These are phyloP conservation scores for Pegoplata infirma DNA, from an alignment of 2,888 invertebrate genomes.

Conservation along the genomic window DNA sequence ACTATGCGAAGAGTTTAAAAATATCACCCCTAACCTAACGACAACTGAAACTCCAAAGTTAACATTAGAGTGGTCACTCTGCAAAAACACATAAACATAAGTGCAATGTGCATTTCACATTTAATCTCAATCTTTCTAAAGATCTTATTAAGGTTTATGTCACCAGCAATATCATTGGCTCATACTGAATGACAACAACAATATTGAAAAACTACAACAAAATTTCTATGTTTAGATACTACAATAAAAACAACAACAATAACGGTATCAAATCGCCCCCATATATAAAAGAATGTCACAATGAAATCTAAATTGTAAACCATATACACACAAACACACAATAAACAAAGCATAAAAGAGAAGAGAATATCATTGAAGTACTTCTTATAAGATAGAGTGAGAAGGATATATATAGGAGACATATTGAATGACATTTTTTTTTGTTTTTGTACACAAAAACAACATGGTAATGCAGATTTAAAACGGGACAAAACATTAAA, in stretches of 20 bases:
- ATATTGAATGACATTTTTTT: conserved; percentile 53
- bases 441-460: conserved; percentile 13
- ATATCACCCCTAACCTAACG: no score
- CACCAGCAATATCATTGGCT: conserved; percentile 51
- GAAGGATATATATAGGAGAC: conserved; percentile 31
- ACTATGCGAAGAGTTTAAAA: no score
- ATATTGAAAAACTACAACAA: not conserved
- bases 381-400: conserved; percentile 14
- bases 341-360: not conserved
- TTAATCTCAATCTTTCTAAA: no score
- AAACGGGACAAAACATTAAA: conserved; percentile 24
- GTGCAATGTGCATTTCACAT: no score
- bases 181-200: conserved; percentile 10
- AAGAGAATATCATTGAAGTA: conserved; percentile 1
- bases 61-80: no score
- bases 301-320: conserved; percentile 45
- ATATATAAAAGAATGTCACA: conserved; percentile 50
- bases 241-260: conserved; percentile 24
- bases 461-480: conserved; percentile 43
- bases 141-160: no score
- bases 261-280: conserved; percentile 31
- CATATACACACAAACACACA: conserved; percentile 3
- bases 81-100: no score
- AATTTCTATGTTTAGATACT: not conserved
- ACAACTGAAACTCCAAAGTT: no score